Base-by-base conservation (phyloP, 37 sponge, comb jelly and placozoan genomes). In the Axinella damicornis region DNA sequence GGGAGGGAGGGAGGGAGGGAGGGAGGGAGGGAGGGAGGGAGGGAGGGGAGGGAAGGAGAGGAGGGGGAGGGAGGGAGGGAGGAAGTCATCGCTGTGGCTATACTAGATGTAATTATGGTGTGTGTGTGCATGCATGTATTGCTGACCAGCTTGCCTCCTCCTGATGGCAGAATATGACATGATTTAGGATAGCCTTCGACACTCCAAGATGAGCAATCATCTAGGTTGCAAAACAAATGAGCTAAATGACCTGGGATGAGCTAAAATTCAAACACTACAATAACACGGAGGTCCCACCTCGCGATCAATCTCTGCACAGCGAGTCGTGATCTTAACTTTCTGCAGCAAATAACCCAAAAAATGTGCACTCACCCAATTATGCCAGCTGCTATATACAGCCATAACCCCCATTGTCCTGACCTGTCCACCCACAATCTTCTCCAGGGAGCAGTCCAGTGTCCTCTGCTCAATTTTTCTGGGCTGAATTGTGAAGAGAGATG, bases 131-230 rank as follows among this genome's bases (percentile, higher is more conserved):
- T 46, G 46, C 4, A 9, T 4, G 46, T 46, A 9, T 12, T 46
- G 46, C 88, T 1, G 20, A 93, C 98, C 99, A 99, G n/a, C 81
- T 63, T 0, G 96, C 88, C 38, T 99, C 99, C 77, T 99, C 99
- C 62, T 99, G 99, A 61, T 99, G 99, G 63, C 99, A 99, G 90
- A 99, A 97, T 16, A 99, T 90, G 62, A 99, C 99, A 55, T 93
- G 82, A 66, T 81, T 95, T 52, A 99, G 88, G 27, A 99, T 95
- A 59, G 95, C 92, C 62, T 89, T 93, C 28, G 95, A 93, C 37
- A 99, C 99, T 25, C 99, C 99, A 71, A 99, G 56, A 28, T 80
- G 85, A 32, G 57, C 30, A 0, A 91, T 63, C 99, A 99, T 99
- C 92, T 96, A 52, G 15, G 5, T 28, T 9, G 9, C 46, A 30